These are phyloP conservation scores for human (Homo sapiens) DNA, from an alignment of 2,113 vertebrate species.

Conservation along the genomic window DNA sequence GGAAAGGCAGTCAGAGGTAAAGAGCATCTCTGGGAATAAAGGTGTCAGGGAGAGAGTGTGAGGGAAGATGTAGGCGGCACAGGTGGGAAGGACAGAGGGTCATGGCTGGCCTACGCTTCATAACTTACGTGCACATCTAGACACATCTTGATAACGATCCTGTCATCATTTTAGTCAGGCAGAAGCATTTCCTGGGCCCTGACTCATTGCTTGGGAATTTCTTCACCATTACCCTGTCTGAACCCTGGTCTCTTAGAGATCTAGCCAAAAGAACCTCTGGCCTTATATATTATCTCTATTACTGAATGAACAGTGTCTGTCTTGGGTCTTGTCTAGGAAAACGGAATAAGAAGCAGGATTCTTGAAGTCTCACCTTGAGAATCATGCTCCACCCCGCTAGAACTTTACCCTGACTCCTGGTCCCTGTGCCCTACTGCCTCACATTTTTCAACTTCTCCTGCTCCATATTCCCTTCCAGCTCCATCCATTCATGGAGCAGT, in stretches of 20 bases:
- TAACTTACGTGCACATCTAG: not conserved
- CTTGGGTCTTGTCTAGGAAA: not conserved
- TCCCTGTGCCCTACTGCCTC: not conserved
- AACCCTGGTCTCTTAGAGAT: not conserved
- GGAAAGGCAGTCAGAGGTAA: not conserved
- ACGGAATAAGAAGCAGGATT: not conserved
- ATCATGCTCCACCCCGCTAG: not conserved
- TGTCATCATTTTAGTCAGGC: not conserved
- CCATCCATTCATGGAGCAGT: not conserved
- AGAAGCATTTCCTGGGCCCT: constrained; percentile 29
- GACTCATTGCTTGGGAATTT: constrained; percentile 32
- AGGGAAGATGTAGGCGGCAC: not conserved
- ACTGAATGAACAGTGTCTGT: not conserved
- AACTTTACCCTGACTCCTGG: not conserved
- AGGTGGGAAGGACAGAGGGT: not conserved
- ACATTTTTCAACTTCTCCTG: not conserved
- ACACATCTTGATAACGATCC: not conserved
- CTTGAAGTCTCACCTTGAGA: not conserved
- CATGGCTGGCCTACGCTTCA: not conserved
- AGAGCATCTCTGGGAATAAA: not conserved
- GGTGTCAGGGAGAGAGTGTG: not conserved
- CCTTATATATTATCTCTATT: not conserved
- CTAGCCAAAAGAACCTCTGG: not conserved
- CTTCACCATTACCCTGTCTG: constrained; percentile 35
- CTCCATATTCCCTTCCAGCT: not conserved